Percentiles rank a stretch among this genome's conserved stretches.
Conservation (phyloP, 2,797 vertebrate species). For the Acanthiza pusilla region DNA sequence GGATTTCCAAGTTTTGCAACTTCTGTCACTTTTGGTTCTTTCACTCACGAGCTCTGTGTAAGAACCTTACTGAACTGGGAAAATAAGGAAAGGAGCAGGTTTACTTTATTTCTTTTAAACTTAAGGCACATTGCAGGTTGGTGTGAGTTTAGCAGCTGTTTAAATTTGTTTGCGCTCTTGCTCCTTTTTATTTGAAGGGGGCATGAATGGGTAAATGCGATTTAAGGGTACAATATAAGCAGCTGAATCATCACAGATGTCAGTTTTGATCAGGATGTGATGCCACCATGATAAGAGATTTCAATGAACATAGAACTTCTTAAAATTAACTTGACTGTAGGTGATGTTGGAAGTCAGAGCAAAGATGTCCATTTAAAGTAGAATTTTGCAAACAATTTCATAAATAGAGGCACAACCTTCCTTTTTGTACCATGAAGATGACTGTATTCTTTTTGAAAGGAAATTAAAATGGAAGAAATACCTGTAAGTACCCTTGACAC, state of each 20-base stretch:
- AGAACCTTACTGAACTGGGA: not conserved
- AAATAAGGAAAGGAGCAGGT: not conserved
- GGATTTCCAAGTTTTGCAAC: not conserved
- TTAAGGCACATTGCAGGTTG: not conserved
- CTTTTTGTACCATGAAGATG: not conserved
- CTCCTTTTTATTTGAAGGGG: not conserved
- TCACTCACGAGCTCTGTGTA: not conserved
- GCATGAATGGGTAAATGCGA: not conserved
- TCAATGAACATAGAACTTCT: not conserved
- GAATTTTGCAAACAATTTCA: not conserved
- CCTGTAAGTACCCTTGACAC: not conserved
- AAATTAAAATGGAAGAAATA: not conserved
- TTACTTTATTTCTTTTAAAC: not conserved
- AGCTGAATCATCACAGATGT: not conserved
- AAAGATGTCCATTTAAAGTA: not conserved
- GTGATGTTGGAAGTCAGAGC: not conserved
- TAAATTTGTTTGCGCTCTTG: not conserved
- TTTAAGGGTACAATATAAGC: not conserved
- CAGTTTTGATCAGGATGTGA: not conserved
- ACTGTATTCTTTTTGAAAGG: not conserved
- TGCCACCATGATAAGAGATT: not conserved
- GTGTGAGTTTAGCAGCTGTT: not conserved
- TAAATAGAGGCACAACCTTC: not conserved
- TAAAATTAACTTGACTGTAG: not conserved
- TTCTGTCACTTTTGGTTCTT: not conserved